Evolutionary conservation across 2,888 invertebrate species (phyloP).

Genomic region (Drosophila flavopinicola): DNA sequence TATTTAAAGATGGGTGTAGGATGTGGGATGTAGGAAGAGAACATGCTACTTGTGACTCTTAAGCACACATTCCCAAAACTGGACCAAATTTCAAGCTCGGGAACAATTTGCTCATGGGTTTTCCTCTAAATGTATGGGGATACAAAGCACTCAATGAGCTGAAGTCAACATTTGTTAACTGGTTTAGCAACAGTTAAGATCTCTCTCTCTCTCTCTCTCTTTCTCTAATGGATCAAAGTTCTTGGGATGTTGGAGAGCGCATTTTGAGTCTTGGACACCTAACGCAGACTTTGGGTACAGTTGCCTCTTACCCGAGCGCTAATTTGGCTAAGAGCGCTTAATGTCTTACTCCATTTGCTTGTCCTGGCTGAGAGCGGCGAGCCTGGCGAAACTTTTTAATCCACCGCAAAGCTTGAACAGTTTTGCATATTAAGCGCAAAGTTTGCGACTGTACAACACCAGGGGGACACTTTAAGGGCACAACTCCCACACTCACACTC

Average conservation of each 20-base stretch:
- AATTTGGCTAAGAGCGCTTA: conserved; percentile 73
- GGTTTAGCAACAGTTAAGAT: background rate
- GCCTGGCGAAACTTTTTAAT: conserved; percentile 81
- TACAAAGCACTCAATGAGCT: too few relatives aligned
- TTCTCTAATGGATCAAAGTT: conserved; percentile 11
- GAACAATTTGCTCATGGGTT: too few relatives aligned
- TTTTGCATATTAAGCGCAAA: conserved; percentile 79
- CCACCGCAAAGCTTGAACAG: conserved; percentile 80
- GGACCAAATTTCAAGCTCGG: too few relatives aligned
- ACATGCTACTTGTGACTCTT: too few relatives aligned
- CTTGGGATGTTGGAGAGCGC: conserved; percentile 1
- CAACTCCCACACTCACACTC: conserved; percentile 19
- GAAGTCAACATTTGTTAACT: too few relatives aligned
- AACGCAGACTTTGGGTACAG: conserved; percentile 35
- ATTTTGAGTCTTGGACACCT: conserved; percentile 2
- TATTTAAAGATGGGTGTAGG: background rate
- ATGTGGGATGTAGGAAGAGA: too few relatives aligned
- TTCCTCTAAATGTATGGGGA: too few relatives aligned
- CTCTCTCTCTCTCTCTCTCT: too few relatives aligned
- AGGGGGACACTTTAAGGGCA: conserved; percentile 69
- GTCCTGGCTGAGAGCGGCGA: conserved; percentile 26
- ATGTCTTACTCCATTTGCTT: conserved; percentile 80
- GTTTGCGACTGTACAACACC: conserved; percentile 69
- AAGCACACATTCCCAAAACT: too few relatives aligned
- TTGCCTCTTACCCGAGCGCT: conserved; percentile 45